Conservation (phyloP, 2,113 vertebrate genomes). For the Festucalex cinctus region DNA sequence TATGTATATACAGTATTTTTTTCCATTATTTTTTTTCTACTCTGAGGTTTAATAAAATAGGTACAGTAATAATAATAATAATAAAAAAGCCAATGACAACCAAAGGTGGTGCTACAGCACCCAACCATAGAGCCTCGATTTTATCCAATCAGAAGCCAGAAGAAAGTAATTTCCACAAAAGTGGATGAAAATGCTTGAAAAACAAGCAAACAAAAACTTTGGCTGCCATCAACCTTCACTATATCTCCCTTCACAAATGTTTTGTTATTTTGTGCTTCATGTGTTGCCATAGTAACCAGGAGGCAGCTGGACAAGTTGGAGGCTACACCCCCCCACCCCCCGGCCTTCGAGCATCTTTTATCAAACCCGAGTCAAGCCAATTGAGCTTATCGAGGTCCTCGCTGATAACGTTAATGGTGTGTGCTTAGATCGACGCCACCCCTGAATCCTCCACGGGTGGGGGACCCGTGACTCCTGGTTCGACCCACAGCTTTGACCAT, state of each 20-base stretch:
- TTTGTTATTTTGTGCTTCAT: constrained; percentile 54
- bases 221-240: neutral
- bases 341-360: constrained; percentile 76
- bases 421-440: constrained; percentile 78
- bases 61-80: no score
- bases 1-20: no score
- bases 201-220: neutral
- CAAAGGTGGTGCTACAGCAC: no score
- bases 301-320: constrained; percentile 18
- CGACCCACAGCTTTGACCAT: constrained; percentile 49
- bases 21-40: no score
- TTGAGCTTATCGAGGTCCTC: constrained; percentile 81
- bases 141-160: neutral
- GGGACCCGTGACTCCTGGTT: constrained; percentile 44
- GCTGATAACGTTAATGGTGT: constrained; percentile 86
- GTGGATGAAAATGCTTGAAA: neutral
- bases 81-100: neutral
- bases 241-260: constrained; percentile 17
- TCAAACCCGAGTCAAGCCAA: constrained; percentile 83
- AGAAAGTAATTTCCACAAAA: neutral
- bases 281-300: constrained; percentile 71
- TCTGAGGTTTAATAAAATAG: neutral
- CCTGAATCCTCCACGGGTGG: constrained; percentile 61
- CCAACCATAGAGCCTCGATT: no score
- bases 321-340: constrained; percentile 56